Percentiles rank a stretch among this genome's conserved stretches.
phyloP scores from a whole-genome alignment of 2,797 vertebrate genomes.

The Xiphophorus birchmanni region DNA sequence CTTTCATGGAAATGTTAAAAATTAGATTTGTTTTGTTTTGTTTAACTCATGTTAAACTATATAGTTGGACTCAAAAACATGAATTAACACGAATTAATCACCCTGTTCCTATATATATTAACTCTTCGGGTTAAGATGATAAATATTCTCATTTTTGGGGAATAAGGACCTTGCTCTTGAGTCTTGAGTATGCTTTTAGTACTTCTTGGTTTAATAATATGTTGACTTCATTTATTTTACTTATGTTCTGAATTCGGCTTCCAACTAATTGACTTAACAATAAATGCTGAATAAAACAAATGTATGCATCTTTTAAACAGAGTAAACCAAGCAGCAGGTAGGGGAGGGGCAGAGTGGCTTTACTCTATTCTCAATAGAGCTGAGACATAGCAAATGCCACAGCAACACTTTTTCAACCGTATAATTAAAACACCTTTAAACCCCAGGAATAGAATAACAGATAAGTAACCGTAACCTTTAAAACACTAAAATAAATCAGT shows the following conservation, averaged over 20 bases:
- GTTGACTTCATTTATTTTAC: not conserved
- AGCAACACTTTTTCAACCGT: not conserved
- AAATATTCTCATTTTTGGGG: too few species aligned
- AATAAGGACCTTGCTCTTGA: not conserved
- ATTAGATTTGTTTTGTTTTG: not conserved
- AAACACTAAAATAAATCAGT: not conserved
- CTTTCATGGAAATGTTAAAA: not conserved
- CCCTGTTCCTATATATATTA: too few species aligned
- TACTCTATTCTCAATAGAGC: not conserved
- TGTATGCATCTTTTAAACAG: not conserved
- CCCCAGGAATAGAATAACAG: not conserved
- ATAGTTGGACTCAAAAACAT: not conserved
- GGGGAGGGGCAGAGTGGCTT: not conserved
- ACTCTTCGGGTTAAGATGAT: too few species aligned
- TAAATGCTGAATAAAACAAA: not conserved
- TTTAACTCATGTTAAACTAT: not conserved
- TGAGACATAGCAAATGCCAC: not conserved
- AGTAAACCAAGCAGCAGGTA: not conserved
- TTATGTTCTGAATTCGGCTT: not conserved
- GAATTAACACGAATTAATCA: too few species aligned
- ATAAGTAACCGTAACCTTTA: not conserved
- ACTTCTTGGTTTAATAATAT: not conserved
- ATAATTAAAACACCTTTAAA: not conserved
- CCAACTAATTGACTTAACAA: not conserved
- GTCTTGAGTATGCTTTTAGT: not conserved